These are phyloP conservation scores for Zaprionus inermis DNA, from an alignment of 1,140 invertebrate genomes.

Conservation along the genomic window DNA sequence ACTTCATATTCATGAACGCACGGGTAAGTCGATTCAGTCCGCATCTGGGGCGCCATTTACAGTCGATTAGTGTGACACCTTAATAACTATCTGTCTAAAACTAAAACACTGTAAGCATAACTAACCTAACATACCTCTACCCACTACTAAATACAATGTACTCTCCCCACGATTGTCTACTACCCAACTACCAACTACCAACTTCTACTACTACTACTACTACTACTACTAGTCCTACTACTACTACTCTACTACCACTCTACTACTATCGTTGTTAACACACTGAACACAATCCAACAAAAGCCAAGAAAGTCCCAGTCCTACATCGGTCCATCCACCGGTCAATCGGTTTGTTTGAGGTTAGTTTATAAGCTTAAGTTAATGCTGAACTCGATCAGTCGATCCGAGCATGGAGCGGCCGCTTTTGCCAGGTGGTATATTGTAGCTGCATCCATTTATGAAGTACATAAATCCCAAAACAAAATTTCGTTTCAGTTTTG, in stretches of 20 bases:
- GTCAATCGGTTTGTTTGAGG: constrained; percentile 47
- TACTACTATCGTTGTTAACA: constrained; percentile 67
- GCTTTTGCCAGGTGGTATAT: background rate
- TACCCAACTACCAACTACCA: constrained; percentile 34
- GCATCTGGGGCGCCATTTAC: constrained; percentile 2
- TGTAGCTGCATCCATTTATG: background rate
- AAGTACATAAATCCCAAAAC: constrained; percentile 3
- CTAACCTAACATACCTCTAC: constrained; percentile 27
- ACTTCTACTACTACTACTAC: constrained; percentile 39
- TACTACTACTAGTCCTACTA: constrained; percentile 50
- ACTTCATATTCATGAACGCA: constrained; percentile 99
- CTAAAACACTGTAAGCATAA: constrained; percentile 65
- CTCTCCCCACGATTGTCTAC: constrained; percentile 43
- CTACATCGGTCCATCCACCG: constrained; percentile 21
- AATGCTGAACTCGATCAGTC: constrained; percentile 12
- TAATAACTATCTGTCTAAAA: constrained; percentile 19
- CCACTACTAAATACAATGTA: constrained; percentile 37
- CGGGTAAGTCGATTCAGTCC: constrained; percentile 88
- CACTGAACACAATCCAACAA: constrained; percentile 41
- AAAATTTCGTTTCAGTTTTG: background rate
- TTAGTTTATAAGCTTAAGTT: constrained; percentile 62
- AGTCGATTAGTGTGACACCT: constrained; percentile 7
- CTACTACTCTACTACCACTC: constrained; percentile 45
- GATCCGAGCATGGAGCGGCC: background rate
- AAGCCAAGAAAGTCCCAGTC: constrained; percentile 41